Base-by-base conservation (phyloP, 2,888 invertebrate species). In the Plebejus argus region DNA sequence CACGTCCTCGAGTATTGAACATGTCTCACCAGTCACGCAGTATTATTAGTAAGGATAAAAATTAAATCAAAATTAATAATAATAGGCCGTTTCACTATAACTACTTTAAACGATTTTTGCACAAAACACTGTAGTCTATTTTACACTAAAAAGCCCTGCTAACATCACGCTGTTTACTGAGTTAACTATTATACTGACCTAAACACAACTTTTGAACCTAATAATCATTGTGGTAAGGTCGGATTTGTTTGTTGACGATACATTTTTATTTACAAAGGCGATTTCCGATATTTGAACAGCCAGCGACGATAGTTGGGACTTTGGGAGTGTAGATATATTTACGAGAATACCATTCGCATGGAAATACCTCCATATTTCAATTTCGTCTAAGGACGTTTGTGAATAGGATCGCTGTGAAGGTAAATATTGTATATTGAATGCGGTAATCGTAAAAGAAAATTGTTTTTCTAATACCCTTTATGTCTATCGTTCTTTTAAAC, bases 291-390 rank as follows among this genome's bases (percentile, higher is more conserved):
- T 83, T 83, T 83, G 82, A 82, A 82, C 78, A 83, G 82, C 78
- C 78, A 79, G 76, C 76, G 78, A 76, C 80, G 81, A 83, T 82
- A 81, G 81, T 80, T 28, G 28, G 28, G 28, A 28, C 28, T n/a
- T n/a, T 81, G 76, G 78, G 74, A 15, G 72, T 78, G 74, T 79
- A n/a, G n/a, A n/a, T n/a, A 81, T 82, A 82, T 82, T 81, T 83
- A 80, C 81, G 71, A 61, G 81, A 78, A 82, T 83, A 81, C 82
- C 82, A 81, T 83, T 80, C 79, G 78, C 78, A 83, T 82, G 81
- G 81, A 83, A 83, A 83, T 82, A 82, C 75, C 74, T 71, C 74
- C 77, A 82, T 81, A 81, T 82, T 83, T 83, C 82, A 82, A 82
- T 82, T 82, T 81, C 79, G 79, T 79, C 79, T 79, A 77, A 78